A percentile compares a stretch with the other conserved stretches of the same genome.
Conservation (phyloP, 2,888 invertebrate genomes). For the Neoascia interrupta region DNA sequence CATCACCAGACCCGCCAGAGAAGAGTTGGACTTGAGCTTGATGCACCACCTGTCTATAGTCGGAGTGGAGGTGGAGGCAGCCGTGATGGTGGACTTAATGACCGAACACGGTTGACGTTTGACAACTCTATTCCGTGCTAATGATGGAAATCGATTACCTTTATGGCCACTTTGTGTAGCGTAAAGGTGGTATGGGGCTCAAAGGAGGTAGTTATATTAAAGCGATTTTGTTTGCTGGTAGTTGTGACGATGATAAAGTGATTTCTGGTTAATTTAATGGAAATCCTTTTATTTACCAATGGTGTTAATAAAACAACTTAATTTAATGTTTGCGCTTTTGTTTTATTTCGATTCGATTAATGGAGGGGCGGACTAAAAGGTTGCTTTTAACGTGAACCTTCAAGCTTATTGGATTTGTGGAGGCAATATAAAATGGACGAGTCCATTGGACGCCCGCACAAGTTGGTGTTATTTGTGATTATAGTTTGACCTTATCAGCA, state of each 20-base stretch:
- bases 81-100: conserved; percentile 53
- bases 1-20: conserved; percentile 3
- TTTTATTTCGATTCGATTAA: conserved; percentile 57
- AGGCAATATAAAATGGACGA: too few species aligned
- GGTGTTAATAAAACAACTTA: conserved; percentile 55
- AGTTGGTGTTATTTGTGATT: too few species aligned
- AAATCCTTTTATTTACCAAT: conserved; percentile 56
- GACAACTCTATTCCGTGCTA: conserved; percentile 67
- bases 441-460: too few species aligned
- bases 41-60: conserved; percentile 5
- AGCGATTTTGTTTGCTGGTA: conserved; percentile 10
- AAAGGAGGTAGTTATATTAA: conserved; percentile 10
- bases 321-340: conserved; percentile 1
- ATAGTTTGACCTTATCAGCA: too few species aligned
- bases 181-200: conserved; percentile 10
- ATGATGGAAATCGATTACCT: conserved; percentile 66
- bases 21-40: conserved; percentile 9
- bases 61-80: neutral
- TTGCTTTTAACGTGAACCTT: too few species aligned
- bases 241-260: conserved; percentile 52
- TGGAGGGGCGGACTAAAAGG: conserved; percentile 43
- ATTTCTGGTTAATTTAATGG: conserved; percentile 68
- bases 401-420: too few species aligned
- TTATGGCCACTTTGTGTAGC: conserved; percentile 22
- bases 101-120: conserved; percentile 57